Base-by-base conservation (phyloP, 2,113 vertebrate genomes). In the Pterocles orientalis region DNA sequence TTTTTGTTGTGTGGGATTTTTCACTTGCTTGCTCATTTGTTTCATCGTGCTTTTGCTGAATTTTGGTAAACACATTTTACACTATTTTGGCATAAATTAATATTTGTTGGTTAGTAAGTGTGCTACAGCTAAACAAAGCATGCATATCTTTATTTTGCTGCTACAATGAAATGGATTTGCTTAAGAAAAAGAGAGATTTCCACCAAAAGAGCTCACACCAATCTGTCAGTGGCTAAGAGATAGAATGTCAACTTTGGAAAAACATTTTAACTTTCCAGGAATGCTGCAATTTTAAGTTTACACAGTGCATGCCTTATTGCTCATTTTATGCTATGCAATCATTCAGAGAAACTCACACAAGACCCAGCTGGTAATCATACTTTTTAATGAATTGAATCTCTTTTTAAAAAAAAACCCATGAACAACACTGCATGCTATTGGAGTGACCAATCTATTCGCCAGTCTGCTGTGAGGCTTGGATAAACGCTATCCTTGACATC, bases 251-350 rank as follows among this genome's bases (percentile, higher is more conserved):
- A 60, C 33, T 47, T 2, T 60, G 16, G 43, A 82, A 93, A 97
- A 92, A 95, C 86, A 97, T 93, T 96, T 95, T 92, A 77, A 78
- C 78, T 91, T 97, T 94, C 82, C 93, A 96, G 71, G 72, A 78
- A 78, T 90, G 89, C 54, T 93, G 93, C 61, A 82, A 79, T 50
- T 82, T 82, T 48, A 72, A 50, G 12, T 77, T 80, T 68, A 95
- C 36, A 91, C n/a, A 70, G 62, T 92, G 83, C 50, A 95, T 21
- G 41, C 54, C 88, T 65, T 94, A 95, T 57, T 92, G 36, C 25
- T 94, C 47, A 82, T 82, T 94, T 91, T 78, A 50, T 70, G 43
- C 90, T 93, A 86, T 34, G 17, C n/a, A 77, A 66, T 84, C 83
- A 93, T 92, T 94, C 65, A 92, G 39, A 96, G 92, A 95, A 97